These are phyloP conservation scores for Melanerpes aurifrons DNA, from an alignment of 2,113 vertebrate genomes.

Conservation along the genomic window DNA sequence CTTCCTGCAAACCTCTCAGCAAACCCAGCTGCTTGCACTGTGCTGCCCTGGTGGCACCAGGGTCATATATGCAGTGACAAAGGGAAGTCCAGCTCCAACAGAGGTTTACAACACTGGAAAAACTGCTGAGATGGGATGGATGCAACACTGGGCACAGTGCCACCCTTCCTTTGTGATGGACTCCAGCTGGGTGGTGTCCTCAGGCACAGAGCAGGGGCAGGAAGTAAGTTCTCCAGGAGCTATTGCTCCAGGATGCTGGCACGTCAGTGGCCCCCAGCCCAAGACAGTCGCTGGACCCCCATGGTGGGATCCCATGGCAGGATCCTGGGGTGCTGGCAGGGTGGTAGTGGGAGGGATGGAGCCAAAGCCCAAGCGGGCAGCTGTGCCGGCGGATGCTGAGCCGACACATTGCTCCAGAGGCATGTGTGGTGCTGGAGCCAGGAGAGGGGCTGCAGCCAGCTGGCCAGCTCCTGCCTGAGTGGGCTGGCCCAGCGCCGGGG, in stretches of 20 bases:
- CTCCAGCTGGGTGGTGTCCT: background rate
- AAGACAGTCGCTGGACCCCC: rapidly evolving
- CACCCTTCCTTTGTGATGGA: too few species aligned
- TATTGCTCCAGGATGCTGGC: rapidly evolving
- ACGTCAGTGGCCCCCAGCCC: rapidly evolving
- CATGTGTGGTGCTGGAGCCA: background rate
- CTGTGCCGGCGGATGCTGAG: background rate
- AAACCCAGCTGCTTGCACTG: background rate
- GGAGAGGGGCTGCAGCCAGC: slow-evolving; percentile 23
- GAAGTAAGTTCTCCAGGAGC: rapidly evolving
- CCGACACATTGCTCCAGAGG: background rate
- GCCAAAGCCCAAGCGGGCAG: background rate
- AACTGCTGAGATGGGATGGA: background rate
- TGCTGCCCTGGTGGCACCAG: rapidly evolving
- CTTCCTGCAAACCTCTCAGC: background rate
- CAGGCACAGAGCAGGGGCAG: background rate
- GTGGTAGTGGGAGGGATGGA: background rate
- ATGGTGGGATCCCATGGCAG: rapidly evolving
- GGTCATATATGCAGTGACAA: rapidly evolving
- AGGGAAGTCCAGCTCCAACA: rapidly evolving
- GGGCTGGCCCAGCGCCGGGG: background rate
- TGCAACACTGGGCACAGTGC: rapidly evolving
- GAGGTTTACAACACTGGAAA: background rate
- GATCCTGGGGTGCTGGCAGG: rapidly evolving
- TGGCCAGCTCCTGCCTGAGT: background rate